phyloP scores from a whole-genome alignment of 2,797 vertebrate genomes.

The Malurus leucopterus region DNA sequence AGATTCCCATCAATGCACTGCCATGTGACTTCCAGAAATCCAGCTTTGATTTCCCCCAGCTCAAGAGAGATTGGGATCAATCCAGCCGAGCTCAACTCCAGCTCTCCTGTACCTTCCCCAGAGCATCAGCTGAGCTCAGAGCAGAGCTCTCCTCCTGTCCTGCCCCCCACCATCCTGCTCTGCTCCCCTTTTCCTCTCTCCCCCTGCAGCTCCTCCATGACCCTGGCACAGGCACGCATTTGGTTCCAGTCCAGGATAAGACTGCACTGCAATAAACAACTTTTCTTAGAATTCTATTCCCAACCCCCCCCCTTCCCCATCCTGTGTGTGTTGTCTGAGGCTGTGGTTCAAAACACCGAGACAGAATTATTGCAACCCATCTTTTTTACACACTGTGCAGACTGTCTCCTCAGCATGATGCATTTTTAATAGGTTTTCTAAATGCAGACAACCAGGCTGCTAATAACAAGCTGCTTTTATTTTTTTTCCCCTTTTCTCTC shows the following conservation, averaged over 20 bases:
- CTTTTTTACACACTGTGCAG: constrained; percentile 64
- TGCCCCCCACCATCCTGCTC: not conserved
- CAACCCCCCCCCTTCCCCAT: not conserved
- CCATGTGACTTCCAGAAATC: constrained; percentile 28
- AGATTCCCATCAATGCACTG: not conserved
- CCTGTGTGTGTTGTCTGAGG: constrained; percentile 71
- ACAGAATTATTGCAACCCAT: constrained; percentile 73
- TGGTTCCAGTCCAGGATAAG: constrained; percentile 52
- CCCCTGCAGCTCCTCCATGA: not conserved
- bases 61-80: not conserved
- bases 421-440: constrained; percentile 63
- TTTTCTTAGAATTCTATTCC: constrained; percentile 36
- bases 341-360: constrained; percentile 70
- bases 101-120: not conserved
- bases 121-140: not conserved
- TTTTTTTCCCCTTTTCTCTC: not conserved
- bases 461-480: constrained; percentile 38
- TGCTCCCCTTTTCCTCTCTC: not conserved
- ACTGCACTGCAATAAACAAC: constrained; percentile 71
- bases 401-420: constrained; percentile 65
- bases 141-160: not conserved
- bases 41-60: not conserved
- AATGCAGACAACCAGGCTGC: constrained; percentile 58
- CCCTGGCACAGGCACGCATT: constrained; percentile 1
- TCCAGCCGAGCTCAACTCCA: not conserved